Evolutionary conservation across 2,888 invertebrate species (phyloP).

Genomic region (Harmothoe impar): DNA sequence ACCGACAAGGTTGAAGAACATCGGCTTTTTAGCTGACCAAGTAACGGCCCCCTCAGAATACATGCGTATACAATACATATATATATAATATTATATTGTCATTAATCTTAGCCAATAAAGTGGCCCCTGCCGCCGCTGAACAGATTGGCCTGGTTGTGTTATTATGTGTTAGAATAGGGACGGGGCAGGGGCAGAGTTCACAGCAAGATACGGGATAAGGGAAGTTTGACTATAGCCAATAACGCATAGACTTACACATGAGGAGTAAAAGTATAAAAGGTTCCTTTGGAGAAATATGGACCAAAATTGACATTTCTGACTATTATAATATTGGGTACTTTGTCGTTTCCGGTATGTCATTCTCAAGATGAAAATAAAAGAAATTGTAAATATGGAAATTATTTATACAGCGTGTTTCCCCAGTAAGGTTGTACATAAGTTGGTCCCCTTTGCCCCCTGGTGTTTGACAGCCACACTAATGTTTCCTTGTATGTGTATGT

Average conservation of each 20-base stretch:
- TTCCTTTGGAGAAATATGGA: neutral
- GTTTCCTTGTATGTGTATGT: neutral
- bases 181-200: neutral
- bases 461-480: neutral
- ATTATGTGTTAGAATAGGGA: slow-evolving; percentile 20
- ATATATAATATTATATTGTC: slow-evolving; percentile 38
- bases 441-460: slow-evolving; percentile 5
- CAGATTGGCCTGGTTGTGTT: neutral
- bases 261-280: neutral
- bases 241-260: neutral
- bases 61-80: neutral
- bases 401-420: neutral
- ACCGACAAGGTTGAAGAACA: neutral
- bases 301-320: neutral
- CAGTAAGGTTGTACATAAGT: neutral
- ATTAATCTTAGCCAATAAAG: slow-evolving; percentile 27
- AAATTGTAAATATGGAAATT: slow-evolving; percentile 4
- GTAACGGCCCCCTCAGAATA: neutral
- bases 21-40: slow-evolving; percentile 21
- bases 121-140: neutral
- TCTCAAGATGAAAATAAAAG: neutral
- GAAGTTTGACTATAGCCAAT: neutral
- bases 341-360: neutral
- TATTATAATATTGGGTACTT: neutral
- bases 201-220: neutral